phyloP scores from a whole-genome alignment of 2,797 vertebrate species.

The Acanthornis magna region DNA sequence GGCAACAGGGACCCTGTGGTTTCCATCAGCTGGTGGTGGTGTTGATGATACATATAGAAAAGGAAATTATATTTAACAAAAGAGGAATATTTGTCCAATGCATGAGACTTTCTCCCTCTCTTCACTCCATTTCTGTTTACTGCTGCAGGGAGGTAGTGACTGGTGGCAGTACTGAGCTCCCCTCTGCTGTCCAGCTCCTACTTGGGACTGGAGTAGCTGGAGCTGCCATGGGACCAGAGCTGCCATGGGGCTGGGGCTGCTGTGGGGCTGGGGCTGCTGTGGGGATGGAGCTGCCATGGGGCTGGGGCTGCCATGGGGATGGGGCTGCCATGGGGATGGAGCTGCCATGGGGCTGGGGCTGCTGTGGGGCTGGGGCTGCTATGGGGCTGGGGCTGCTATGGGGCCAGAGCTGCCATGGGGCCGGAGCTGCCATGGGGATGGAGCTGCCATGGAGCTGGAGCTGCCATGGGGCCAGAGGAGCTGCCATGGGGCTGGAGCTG shows the following conservation, averaged over 20 bases:
- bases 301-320: accelerated
- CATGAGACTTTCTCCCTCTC: neutral
- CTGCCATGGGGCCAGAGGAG: neutral
- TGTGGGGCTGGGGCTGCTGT: accelerated
- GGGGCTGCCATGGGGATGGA: accelerated
- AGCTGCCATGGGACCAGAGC: accelerated
- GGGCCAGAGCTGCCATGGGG: neutral
- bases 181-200: accelerated
- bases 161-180: neutral
- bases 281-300: neutral
- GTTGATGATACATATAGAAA: neutral
- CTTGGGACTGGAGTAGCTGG: neutral
- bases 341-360: accelerated
- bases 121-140: neutral
- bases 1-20: neutral
- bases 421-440: accelerated
- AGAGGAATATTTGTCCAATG: neutral
- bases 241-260: accelerated
- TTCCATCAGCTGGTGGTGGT: neutral
- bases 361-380: neutral
- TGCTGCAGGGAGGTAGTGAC: neutral
- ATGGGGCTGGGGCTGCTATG: accelerated
- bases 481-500: neutral
- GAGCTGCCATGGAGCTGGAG: neutral
- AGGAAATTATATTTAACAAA: neutral